These are phyloP conservation scores for Heliconius ismenius DNA, from an alignment of 2,888 invertebrate species.

Conservation along the genomic window DNA sequence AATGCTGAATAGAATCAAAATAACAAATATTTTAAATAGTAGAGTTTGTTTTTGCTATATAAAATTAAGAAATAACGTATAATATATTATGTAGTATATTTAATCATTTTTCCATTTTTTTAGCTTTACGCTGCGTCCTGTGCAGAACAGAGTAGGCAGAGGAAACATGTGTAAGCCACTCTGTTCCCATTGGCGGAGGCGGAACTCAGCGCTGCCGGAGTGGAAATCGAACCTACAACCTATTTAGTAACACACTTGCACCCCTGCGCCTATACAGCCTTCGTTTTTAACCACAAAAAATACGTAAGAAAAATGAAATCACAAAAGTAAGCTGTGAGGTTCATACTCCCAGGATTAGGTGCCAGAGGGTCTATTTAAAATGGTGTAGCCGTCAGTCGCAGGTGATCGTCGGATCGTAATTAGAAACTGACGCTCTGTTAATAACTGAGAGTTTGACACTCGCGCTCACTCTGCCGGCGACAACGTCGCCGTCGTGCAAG, in stretches of 20 bases:
- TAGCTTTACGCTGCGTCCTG: not conserved
- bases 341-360: constrained; percentile 26
- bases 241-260: too few relatives aligned
- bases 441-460: constrained; percentile 73
- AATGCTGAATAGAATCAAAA: constrained; percentile 1
- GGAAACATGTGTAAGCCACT: not conserved
- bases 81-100: too few relatives aligned
- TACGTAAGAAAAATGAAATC: not conserved
- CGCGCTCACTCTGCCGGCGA: constrained; percentile 44
- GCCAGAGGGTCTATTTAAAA: constrained; percentile 42
- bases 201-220: not conserved
- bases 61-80: not conserved
- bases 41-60: not conserved
- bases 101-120: too few relatives aligned
- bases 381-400: constrained; percentile 72
- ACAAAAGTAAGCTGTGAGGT: not conserved
- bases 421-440: constrained; percentile 74
- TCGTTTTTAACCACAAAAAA: too few relatives aligned
- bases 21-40: not conserved
- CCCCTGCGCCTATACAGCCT: too few relatives aligned
- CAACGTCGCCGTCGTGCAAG: constrained; percentile 6
- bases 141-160: not conserved
- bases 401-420: constrained; percentile 78
- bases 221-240: too few relatives aligned
- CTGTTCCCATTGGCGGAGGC: not conserved